Percentiles rank a stretch among this genome's conserved stretches.
Conservation (phyloP, 2,113 vertebrate species). For the Gobius niger region DNA sequence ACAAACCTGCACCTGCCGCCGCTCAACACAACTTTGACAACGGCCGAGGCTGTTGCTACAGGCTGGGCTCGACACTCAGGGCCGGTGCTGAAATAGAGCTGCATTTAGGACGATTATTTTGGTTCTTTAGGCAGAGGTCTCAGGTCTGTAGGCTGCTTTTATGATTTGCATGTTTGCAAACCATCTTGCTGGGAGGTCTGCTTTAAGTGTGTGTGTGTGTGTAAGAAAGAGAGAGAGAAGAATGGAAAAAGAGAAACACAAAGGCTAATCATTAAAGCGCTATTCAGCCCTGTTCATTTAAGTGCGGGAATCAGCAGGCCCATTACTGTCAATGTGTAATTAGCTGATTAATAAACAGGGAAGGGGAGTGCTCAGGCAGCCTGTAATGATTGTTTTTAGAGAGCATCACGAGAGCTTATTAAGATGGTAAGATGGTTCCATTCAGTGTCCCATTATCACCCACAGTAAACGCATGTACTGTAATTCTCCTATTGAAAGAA, state of each 20-base stretch:
- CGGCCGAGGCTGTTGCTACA: slow-evolving; percentile 35
- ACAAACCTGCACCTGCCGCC: slow-evolving; percentile 58
- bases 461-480: slow-evolving; percentile 55
- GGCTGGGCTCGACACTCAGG: slow-evolving; percentile 33
- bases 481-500: slow-evolving; percentile 57
- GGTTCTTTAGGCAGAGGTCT: slow-evolving; percentile 14
- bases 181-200: slow-evolving; percentile 38
- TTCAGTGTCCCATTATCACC: slow-evolving; percentile 71
- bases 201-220: slow-evolving; percentile 32
- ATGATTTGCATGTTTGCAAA: slow-evolving; percentile 39
- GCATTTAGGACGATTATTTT: slow-evolving; percentile 1
- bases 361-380: slow-evolving; percentile 66
- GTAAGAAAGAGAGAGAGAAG: slow-evolving; percentile 11
- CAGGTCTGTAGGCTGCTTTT: slow-evolving; percentile 32
- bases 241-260: slow-evolving; percentile 56
- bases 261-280: slow-evolving; percentile 81
- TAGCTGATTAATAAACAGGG: slow-evolving; percentile 85
- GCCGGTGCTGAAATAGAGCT: slow-evolving; percentile 16
- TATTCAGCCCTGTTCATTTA: slow-evolving; percentile 79
- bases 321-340: slow-evolving; percentile 84
- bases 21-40: slow-evolving; percentile 60
- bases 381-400: slow-evolving; percentile 80
- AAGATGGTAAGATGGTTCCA: slow-evolving; percentile 70
- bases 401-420: slow-evolving; percentile 76
- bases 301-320: slow-evolving; percentile 80